Conservation (phyloP, 64 coral and sea anemone genomes). For the Stichodactyla helianthus region DNA sequence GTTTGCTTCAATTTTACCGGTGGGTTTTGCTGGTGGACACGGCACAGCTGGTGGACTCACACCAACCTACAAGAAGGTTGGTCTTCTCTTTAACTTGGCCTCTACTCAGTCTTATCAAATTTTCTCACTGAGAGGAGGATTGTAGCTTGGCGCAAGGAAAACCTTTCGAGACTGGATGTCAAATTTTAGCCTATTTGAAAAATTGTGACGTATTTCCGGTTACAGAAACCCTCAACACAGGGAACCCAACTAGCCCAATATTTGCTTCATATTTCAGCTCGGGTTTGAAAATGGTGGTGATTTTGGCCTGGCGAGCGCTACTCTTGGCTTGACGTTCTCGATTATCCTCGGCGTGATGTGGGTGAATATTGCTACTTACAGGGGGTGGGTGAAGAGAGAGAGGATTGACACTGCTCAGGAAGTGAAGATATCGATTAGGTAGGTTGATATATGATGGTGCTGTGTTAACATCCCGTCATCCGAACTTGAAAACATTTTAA, state of each 20-base stretch:
- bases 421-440: conserved; percentile 83
- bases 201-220: too few relatives aligned
- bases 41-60: conserved; percentile 75
- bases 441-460: neutral
- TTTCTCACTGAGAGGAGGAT: too few relatives aligned
- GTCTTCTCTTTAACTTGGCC: neutral
- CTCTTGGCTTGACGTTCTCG: conserved; percentile 65
- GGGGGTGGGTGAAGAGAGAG: conserved; percentile 71
- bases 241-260: too few relatives aligned
- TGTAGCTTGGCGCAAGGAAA: too few relatives aligned
- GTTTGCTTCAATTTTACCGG: conserved; percentile 66
- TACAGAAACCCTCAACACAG: too few relatives aligned
- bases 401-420: conserved; percentile 72
- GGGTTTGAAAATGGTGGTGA: conserved; percentile 78
- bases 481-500: too few relatives aligned
- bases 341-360: conserved; percentile 79
- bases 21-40: conserved; percentile 75
- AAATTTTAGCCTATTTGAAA: too few relatives aligned
- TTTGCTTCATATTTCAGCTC: conserved; percentile 35
- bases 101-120: neutral
- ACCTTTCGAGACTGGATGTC: too few relatives aligned
- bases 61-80: conserved; percentile 65
- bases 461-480: neutral
- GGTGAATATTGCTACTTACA: conserved; percentile 85
- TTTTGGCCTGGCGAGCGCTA: conserved; percentile 75